phyloP scores from a whole-genome alignment of 1,140 invertebrate genomes.

The Polypedilum pembai region DNA sequence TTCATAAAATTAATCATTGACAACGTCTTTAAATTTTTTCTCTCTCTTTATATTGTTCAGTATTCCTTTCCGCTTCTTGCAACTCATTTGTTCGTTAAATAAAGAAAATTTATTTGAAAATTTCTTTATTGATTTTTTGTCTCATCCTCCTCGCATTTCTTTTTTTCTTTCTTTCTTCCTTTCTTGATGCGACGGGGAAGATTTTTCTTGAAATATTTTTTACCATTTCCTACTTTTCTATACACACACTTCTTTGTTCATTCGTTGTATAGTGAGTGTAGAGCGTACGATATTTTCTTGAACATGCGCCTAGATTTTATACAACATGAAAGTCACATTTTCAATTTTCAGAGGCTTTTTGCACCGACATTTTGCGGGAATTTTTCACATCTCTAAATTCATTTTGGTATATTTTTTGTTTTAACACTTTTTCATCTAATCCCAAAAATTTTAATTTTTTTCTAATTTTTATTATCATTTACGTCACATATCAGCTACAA shows the following conservation, averaged over 20 bases:
- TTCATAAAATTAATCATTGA: background rate
- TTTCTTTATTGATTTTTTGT: background rate
- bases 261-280: background rate
- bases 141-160: background rate
- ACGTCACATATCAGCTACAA: background rate
- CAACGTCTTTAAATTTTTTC: too few relatives aligned
- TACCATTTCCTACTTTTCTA: conserved; percentile 1
- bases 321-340: conserved; percentile 27
- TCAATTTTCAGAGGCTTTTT: background rate
- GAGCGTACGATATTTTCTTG: background rate
- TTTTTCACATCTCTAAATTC: conserved; percentile 12
- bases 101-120: background rate
- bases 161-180: background rate
- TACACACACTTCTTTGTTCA: background rate
- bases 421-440: background rate
- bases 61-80: background rate
- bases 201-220: conserved; percentile 22
- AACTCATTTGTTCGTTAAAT: background rate
- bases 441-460: background rate
- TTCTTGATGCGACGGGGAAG: conserved; percentile 25
- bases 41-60: too few relatives aligned
- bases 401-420: conserved; percentile 7
- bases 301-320: conserved; percentile 20
- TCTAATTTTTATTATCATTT: conserved; percentile 9
- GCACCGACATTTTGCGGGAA: background rate